Evolutionary conservation across 1,140 invertebrate species (phyloP).

Genomic region (Drosophila nigromelanica): DNA sequence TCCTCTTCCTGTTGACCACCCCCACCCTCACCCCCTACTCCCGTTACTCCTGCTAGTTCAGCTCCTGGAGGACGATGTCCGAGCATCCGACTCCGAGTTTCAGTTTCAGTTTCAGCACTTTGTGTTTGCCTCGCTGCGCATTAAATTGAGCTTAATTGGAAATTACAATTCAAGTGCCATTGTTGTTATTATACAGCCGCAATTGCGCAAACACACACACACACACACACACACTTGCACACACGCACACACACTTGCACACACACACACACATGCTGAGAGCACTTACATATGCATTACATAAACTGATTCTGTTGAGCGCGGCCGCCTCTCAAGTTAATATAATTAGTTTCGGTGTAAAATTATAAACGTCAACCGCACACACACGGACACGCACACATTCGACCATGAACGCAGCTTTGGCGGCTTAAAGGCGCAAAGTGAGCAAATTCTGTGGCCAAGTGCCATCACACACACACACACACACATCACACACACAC

Average conservation of each 20-base stretch:
- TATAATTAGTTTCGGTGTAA: conserved; percentile 80
- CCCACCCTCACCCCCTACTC: too few relatives aligned
- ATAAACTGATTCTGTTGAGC: conserved; percentile 74
- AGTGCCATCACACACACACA: conserved; percentile 21
- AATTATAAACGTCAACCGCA: conserved; percentile 70
- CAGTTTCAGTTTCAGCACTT: conserved; percentile 27
- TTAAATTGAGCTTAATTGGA: conserved; percentile 79
- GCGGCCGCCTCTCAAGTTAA: conserved; percentile 52
- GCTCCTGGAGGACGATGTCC: too few relatives aligned
- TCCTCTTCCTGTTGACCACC: background rate
- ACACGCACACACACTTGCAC: conserved; percentile 7
- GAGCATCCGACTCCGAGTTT: background rate
- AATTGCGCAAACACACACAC: conserved; percentile 16
- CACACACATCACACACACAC: background rate
- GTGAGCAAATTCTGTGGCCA: conserved; percentile 51
- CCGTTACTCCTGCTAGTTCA: too few relatives aligned
- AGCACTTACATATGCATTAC: conserved; percentile 75
- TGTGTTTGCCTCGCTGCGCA: conserved; percentile 35
- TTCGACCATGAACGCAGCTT: conserved; percentile 27
- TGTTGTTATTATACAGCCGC: conserved; percentile 39
- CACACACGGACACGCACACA: conserved; percentile 5
- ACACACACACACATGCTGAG: conserved; percentile 12
- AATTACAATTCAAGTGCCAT: conserved; percentile 68
- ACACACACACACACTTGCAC: background rate
- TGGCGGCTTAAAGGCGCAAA: conserved; percentile 61